Evolutionary conservation across 1,140 invertebrate genomes (phyloP), one percentile per base, ranked within the genome.

Genomic region (Leptinotarsa undecemlineata): DNA sequence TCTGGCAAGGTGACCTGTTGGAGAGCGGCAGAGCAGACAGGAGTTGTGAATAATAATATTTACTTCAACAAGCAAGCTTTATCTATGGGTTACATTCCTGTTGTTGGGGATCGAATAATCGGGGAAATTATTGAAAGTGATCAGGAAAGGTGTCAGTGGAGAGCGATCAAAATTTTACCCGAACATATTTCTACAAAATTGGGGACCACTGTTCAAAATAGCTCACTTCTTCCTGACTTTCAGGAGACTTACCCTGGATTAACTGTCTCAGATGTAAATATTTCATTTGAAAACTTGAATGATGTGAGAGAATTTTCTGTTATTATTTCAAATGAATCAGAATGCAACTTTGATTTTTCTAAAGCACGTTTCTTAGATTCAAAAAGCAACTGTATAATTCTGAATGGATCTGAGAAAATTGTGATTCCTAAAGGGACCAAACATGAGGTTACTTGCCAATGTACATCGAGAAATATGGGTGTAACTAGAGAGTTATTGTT

Each of bases 71-170:
- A 86, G 79, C 81, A 82, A 11, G 82, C 84, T 63, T 87, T 90
- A 75, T 81, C 86, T 26, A 79, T 83, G 77, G 88, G 88, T 13
- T 89, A 89, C 76, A 77, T 87, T 68, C 90, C 90, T 13, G 78
- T 81, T 72, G 77, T 88, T 33, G 88, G 88, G 15, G 88, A 90
- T 77, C 88, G 87, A 84, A 89, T 91, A 17, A 80, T 88, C 68
- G 86, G 87, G 15, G 89, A 92, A 79, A 87, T 88, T 23, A 90
- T 92, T 75, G 91, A 92, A 84, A 92, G 91, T 82, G 88, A 89
- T 74, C 91, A 92, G 85, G 86, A 86, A 17, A 69, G 75, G 4
- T 88, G 83, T 74, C 83, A 76, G n/a, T 92, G 90, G 90, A 84
- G 91, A 73, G 90, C 90, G 20, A 74, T 91, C 67, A 87, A 88